Percentiles rank a stretch among this genome's conserved stretches.
phyloP scores from a whole-genome alignment of 2,113 vertebrate species.

The Recurvirostra avosetta region DNA sequence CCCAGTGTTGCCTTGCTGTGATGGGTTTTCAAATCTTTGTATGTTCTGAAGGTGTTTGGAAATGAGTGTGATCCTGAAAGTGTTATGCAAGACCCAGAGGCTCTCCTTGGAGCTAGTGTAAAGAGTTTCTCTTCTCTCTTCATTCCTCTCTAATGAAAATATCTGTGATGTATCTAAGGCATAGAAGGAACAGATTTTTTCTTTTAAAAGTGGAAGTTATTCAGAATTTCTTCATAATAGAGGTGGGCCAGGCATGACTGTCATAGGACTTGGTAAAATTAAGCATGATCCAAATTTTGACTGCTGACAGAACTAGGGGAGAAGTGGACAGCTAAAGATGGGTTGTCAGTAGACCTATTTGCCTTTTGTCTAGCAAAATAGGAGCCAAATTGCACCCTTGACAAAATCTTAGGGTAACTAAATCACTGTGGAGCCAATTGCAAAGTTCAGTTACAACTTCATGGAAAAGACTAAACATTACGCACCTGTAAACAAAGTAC shows the following conservation, averaged over 20 bases:
- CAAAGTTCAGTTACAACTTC: neutral
- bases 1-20: neutral
- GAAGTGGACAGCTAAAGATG: neutral
- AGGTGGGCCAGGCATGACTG: neutral
- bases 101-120: neutral
- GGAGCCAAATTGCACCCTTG: neutral
- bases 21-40: neutral
- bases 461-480: neutral
- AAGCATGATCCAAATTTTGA: neutral
- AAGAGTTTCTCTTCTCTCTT: neutral
- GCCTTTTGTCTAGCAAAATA: neutral
- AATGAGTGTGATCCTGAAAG: neutral
- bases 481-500: neutral
- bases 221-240: neutral
- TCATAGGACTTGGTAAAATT: neutral
- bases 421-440: neutral
- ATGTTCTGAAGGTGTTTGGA: neutral
- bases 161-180: neutral
- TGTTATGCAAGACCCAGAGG: neutral
- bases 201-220: neutral
- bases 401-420: neutral
- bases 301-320: neutral
- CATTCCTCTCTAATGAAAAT: neutral
- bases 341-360: neutral
- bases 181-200: neutral